Evolutionary conservation across 1,140 invertebrate genomes (phyloP).

Genomic region (Probaryconus sp.): DNA sequence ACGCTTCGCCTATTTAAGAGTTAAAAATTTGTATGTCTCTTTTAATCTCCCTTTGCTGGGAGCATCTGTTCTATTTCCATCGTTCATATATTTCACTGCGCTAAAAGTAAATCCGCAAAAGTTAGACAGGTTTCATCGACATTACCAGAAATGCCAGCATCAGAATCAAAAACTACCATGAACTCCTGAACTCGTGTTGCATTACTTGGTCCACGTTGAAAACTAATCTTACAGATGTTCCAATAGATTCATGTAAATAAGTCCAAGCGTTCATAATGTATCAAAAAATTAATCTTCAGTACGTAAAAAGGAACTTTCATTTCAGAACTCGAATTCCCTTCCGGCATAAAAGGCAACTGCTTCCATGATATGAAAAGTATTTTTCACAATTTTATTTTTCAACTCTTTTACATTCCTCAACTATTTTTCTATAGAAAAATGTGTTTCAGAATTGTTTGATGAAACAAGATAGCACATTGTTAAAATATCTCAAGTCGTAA

Average conservation of each 20-base stretch:
- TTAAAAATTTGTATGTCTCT: constrained; percentile 17
- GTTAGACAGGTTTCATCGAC: constrained; percentile 50
- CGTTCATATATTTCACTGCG: constrained; percentile 17
- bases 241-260: constrained; percentile 14
- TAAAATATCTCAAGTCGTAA: too few species aligned
- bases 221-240: constrained; percentile 10
- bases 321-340: too few species aligned
- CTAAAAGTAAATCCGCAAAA: constrained; percentile 56
- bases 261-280: background rate
- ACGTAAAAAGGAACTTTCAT: too few species aligned
- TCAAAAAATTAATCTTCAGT: too few species aligned
- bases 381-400: too few species aligned
- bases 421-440: too few species aligned
- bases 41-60: constrained; percentile 22
- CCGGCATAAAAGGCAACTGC: too few species aligned
- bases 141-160: constrained; percentile 49
- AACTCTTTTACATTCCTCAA: too few species aligned
- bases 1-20: constrained; percentile 14
- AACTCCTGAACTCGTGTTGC: constrained; percentile 28
- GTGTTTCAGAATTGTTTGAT: too few species aligned
- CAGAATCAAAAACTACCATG: constrained; percentile 14
- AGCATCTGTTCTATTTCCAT: constrained; percentile 29
- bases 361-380: too few species aligned
- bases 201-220: constrained; percentile 9
- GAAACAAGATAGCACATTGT: too few species aligned